phyloP scores from a whole-genome alignment of 1,140 invertebrate genomes.

The Oreohelix idahoensis region DNA sequence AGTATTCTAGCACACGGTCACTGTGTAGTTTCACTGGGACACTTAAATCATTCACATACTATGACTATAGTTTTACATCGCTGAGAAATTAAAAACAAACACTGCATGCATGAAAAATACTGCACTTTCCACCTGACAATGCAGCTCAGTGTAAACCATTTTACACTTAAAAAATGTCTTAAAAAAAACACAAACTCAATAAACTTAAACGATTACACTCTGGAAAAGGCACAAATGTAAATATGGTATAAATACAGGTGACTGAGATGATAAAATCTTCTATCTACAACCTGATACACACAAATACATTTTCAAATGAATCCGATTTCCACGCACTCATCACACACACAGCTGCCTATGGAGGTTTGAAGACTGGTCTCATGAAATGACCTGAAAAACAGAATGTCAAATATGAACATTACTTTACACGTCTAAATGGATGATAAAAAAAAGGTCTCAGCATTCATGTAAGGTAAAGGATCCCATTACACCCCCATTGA shows the following conservation, averaged over 20 bases:
- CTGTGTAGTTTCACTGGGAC: too few relatives aligned
- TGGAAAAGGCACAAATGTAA: background rate
- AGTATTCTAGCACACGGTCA: too few relatives aligned
- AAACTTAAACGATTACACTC: background rate
- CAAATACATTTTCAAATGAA: background rate
- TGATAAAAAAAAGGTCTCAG: too few relatives aligned
- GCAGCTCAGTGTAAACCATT: background rate
- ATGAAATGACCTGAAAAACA: constrained; percentile 19
- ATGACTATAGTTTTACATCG: too few relatives aligned
- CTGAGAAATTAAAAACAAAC: too few relatives aligned
- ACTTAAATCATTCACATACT: too few relatives aligned
- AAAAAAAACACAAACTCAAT: background rate
- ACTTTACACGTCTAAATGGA: too few relatives aligned
- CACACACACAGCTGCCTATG: constrained; percentile 26
- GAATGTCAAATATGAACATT: background rate
- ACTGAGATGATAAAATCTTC: background rate
- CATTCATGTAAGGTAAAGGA: too few relatives aligned
- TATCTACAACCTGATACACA: background rate
- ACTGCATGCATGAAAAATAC: too few relatives aligned
- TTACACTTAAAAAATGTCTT: background rate
- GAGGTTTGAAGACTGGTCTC: background rate
- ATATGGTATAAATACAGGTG: constrained; percentile 15
- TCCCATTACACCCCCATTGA: too few relatives aligned
- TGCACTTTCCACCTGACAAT: background rate
- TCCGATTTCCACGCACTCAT: background rate